These are phyloP conservation scores for Chymomyza caudatula DNA, from an alignment of 2,888 invertebrate genomes.

Conservation along the genomic window DNA sequence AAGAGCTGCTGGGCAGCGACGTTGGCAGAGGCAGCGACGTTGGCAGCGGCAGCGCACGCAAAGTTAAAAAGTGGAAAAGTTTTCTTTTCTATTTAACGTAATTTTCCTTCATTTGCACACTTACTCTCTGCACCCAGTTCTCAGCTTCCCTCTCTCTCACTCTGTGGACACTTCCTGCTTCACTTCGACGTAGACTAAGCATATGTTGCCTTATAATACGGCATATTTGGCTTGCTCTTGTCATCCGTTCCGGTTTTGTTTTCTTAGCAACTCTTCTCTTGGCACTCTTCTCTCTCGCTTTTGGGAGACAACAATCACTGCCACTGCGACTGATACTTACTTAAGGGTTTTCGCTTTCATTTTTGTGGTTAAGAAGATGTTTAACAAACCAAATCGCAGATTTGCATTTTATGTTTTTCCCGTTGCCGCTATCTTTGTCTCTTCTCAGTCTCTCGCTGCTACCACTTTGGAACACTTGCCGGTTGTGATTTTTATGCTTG, in stretches of 20 bases:
- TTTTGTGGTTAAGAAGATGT: conserved; percentile 74
- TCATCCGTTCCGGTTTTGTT: conserved; percentile 34
- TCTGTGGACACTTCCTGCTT: conserved; percentile 30
- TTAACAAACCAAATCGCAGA: conserved; percentile 73
- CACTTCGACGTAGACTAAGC: conserved; percentile 36
- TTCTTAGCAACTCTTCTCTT: conserved; percentile 32
- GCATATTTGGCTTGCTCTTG: conserved; percentile 48
- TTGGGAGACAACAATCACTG: no score
- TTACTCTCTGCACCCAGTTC: conserved; percentile 2
- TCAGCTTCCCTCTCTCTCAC: conserved; percentile 36
- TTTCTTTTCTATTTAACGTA: conserved; percentile 73
- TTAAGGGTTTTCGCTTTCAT: conserved; percentile 33
- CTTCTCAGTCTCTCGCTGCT: no score
- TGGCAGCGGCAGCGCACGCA: conserved; percentile 23
- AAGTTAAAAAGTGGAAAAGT: conserved; percentile 73
- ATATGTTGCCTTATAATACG: conserved; percentile 69
- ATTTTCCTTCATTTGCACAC: conserved; percentile 68
- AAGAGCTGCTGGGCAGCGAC: neutral
- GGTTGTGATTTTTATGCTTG: conserved; percentile 38
- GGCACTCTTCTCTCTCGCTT: conserved; percentile 47
- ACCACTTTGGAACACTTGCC: conserved; percentile 5
- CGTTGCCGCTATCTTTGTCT: conserved; percentile 18
- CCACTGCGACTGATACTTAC: no score
- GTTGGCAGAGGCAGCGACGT: neutral
- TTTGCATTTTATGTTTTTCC: conserved; percentile 67